Percentiles rank a stretch among this genome's conserved stretches.
phyloP scores from a whole-genome alignment of 2,797 vertebrate genomes.

The Morelia viridis region DNA sequence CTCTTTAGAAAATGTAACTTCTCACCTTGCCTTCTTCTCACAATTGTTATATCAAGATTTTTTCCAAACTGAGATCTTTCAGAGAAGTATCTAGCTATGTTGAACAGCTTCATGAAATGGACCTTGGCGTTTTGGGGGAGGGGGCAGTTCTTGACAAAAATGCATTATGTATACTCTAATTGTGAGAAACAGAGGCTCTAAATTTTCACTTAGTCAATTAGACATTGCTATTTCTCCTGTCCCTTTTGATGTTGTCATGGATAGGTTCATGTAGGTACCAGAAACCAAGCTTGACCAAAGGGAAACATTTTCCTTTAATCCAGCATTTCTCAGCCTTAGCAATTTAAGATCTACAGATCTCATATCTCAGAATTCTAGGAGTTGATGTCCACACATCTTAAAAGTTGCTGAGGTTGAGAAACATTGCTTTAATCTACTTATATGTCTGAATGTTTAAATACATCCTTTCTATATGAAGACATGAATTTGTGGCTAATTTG shows the following conservation, averaged over 20 bases:
- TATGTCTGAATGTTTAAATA: background rate
- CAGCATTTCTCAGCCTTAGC: background rate
- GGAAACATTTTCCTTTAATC: background rate
- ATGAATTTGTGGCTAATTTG: background rate
- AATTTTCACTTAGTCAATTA: background rate
- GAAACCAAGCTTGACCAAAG: background rate
- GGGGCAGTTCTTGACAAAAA: background rate
- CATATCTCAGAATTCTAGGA: background rate
- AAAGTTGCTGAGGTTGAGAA: background rate
- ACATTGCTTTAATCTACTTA: background rate
- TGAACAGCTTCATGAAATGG: background rate
- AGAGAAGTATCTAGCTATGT: background rate
- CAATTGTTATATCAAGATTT: background rate
- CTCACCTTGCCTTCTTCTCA: background rate
- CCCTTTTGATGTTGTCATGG: background rate
- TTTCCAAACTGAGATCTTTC: constrained; percentile 1
- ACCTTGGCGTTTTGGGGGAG: background rate
- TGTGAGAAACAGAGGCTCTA: background rate
- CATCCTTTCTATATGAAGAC: background rate
- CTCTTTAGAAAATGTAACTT: background rate
- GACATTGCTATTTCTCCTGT: background rate
- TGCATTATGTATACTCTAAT: background rate
- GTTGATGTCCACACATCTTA: background rate
- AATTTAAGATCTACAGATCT: background rate
- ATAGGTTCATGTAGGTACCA: background rate